Base-by-base conservation (phyloP, 2,888 invertebrate species). In the Amitus sp. region DNA sequence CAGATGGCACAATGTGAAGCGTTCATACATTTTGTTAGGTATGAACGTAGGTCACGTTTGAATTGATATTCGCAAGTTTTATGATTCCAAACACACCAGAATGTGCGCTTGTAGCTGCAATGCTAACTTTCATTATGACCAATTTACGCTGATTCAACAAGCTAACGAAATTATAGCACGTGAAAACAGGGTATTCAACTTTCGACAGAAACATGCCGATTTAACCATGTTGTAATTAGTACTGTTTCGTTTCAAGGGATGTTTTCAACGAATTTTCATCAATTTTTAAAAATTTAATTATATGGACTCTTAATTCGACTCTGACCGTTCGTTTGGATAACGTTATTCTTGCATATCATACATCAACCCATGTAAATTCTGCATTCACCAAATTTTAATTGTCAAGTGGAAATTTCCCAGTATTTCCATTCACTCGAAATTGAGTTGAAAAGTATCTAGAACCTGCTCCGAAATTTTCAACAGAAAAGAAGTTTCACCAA, bases 41-140 rank as follows among this genome's bases (percentile, higher is more conserved):
- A 19, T 33, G 34, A 33, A 19, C 33, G 34, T 47, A 34, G 15
- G 47, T 47, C 30, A 33, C 19, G 34, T 47, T 47, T 47, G 47
- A 47, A 47, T 47, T 47, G 33, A 18, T 47, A 47, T 47, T 30
- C 47, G 17, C 47, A 33, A 19, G 33, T 47, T 47, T 47, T 30
- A 47, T 28, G 47, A 47, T 33, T 30, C 47, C 18, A 47, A 47
- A 47, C 47, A 34, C 47, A 47, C 33, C 47, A 47, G n/a, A 33
- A 30, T 47, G 33, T 15, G 33, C 47, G 17, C 47, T 17, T n/a
- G 47, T 19, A 3, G 28, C 34, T n/a, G 33, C 47, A 15, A 43
- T 19, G 33, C 12, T 47, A 47, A 47, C 47, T 47, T 47, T 47
- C 47, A 47, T 47, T 47, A 47, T 47, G 19, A 47, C 47, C 47